A percentile compares a stretch with the other conserved stretches of the same genome.
phyloP scores from a whole-genome alignment of 1,140 invertebrate species.

The Steinernema khuongi region DNA sequence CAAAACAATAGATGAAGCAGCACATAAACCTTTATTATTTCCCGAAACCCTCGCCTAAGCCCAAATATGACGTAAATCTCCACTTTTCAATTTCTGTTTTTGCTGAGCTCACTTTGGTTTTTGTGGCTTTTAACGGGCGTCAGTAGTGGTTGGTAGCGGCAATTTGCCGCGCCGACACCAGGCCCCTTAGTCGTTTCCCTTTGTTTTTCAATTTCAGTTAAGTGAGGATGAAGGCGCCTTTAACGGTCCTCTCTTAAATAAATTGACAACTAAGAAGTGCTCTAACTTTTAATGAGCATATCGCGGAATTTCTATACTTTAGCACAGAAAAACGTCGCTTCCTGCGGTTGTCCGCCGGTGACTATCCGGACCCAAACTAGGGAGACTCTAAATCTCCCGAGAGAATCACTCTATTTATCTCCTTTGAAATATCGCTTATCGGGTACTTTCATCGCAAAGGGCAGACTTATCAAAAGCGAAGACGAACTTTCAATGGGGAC shows the following conservation, averaged over 20 bases:
- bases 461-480: background rate
- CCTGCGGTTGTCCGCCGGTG: too few relatives aligned
- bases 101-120: background rate
- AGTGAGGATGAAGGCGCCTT: background rate
- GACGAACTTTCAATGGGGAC: background rate
- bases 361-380: too few relatives aligned
- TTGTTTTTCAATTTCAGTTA: background rate
- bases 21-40: background rate
- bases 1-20: too few relatives aligned
- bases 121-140: background rate
- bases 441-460: background rate
- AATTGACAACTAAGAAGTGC: too few relatives aligned
- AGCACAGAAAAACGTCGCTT: too few relatives aligned
- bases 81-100: background rate
- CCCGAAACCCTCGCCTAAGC: too few relatives aligned
- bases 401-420: background rate
- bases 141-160: background rate
- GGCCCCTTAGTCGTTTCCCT: background rate
- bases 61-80: too few relatives aligned
- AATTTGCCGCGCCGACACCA: background rate
- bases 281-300: too few relatives aligned
- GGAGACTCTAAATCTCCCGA: background rate
- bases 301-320: too few relatives aligned
- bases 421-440: constrained; percentile 13
- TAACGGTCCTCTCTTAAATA: too few relatives aligned